Evolutionary conservation across 2,113 vertebrate genomes (phyloP), one percentile per base, ranked within the genome.

Genomic region (Malaclemys terrapin): DNA sequence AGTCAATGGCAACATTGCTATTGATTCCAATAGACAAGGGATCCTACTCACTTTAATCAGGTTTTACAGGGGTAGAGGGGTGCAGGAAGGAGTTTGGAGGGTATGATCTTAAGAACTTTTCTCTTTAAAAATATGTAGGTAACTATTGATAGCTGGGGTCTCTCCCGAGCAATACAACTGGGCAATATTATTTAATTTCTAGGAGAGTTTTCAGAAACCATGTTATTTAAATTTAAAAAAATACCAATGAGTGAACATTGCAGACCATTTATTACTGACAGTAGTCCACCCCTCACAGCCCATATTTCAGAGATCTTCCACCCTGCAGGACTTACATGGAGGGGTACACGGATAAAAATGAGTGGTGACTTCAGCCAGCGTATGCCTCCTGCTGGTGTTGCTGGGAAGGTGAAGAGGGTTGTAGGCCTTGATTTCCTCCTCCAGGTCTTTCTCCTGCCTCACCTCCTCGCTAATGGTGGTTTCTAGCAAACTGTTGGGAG

Each of bases 401-500:
- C 97, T 98, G 4, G 98, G 98, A 65, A 97, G 97, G 84, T 94
- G 93, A 80, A 98, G 89, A 31, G 98, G 98, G 29, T 98, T 96
- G 12, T 96, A 98, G 0, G 96, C 91, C 83, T 98, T 98, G 1
- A 96, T 98, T 24, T 97, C 99, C 76, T 99, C 99, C 81, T 99
- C 99, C 90, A 99, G 97, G 85, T 99, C 98, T 57, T 98, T 99
- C 62, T 98, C 98, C 72, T 98, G 99, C 85, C 98, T 97, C 89
- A 98, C 99, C 97, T 99, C 99, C 96, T 99, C 99, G 1, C 98
- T 98, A 96, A 99, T 99, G 96, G 99, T 98, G 10, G 98, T 99
- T 95, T 99, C 99, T 97, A 99, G 98, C 84, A 99, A 98, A 95
- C 98, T 98, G 96, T 98, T 99, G n/a, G 99, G 99, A 56, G 99